A percentile compares a stretch with the other conserved stretches of the same genome.
Evolutionary conservation across 2,797 vertebrate genomes (phyloP).

Genomic region (Tarsius wallacei): DNA sequence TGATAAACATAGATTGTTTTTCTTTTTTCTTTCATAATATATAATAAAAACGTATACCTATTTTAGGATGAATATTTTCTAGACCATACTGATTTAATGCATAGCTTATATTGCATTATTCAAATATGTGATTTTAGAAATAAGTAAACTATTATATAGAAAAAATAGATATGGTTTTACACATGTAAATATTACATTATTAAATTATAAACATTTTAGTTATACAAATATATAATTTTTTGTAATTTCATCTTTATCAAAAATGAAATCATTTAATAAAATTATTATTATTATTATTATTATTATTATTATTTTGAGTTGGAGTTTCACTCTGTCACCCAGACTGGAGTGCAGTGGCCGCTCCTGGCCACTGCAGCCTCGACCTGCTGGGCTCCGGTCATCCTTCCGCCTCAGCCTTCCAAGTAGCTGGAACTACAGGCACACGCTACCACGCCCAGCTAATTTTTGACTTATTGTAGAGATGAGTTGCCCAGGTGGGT

Average conservation of each 20-base stretch:
- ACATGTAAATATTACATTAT: neutral
- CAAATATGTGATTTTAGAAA: neutral
- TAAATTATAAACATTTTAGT: neutral
- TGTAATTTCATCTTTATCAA: conserved; percentile 19
- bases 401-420: too few species aligned
- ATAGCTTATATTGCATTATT: neutral
- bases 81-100: neutral
- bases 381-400: too few species aligned
- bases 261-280: neutral
- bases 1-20: neutral
- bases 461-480: too few species aligned
- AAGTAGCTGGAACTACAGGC: too few species aligned
- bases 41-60: neutral
- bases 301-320: too few species aligned
- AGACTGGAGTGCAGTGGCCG: too few species aligned
- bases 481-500: too few species aligned
- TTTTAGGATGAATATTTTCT: neutral
- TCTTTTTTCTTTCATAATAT: neutral
- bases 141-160: neutral
- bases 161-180: neutral
- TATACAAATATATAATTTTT: neutral
- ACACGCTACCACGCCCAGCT: too few species aligned
- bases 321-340: too few species aligned
- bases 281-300: too few species aligned
- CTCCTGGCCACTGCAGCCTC: too few species aligned